Base-by-base conservation (phyloP, 2,888 invertebrate genomes). In the Sepiola atlantica region DNA sequence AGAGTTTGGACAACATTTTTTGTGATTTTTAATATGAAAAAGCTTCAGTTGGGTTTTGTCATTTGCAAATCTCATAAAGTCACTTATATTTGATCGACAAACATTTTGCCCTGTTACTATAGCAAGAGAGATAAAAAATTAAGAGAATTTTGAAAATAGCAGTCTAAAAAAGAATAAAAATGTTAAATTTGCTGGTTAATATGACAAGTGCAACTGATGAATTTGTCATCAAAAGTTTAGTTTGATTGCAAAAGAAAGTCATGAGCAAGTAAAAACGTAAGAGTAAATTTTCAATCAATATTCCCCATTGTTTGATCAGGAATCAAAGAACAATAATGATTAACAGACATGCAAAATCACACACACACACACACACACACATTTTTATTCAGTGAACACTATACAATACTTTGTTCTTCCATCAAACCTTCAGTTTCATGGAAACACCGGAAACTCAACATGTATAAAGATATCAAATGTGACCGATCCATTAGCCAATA, bases 161-260 rank as follows among this genome's bases (percentile, higher is more conserved):
- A 77, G 77, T n/a, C 28, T 18, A 10, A n/a, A 77, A 77, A 77
- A 77, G 77, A n/a, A 77, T n/a, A 77, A 28, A 77, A 77, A 77
- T 77, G 77, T 77, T 77, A 77, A n/a, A 28, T 77, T 77, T 77
- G 77, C 77, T 77, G n/a, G 77, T 77, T 77, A n/a, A 61, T 61
- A 61, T 61, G 61, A 77, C 77, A 77, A 77, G 77, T 77, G 77
- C 28, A 77, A n/a, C 77, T 77, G n/a, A 77, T 77, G 28, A 77
- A 77, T 77, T 77, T 77, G 77, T 77, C 77, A 61, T 61, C 61
- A 77, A n/a, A 3, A n/a, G n/a, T n/a, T n/a, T 28, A 77, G 77
- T n/a, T 77, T 77, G 77, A 77, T 77, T 77, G n/a, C 28, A 77
- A n/a, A 77, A 77, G n/a, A 28, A n/a, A n/a, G n/a, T n/a, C 28